Percentiles rank a stretch among this genome's conserved stretches.
phyloP scores from a whole-genome alignment of 2,888 invertebrate genomes.

The Andrena minutula region DNA sequence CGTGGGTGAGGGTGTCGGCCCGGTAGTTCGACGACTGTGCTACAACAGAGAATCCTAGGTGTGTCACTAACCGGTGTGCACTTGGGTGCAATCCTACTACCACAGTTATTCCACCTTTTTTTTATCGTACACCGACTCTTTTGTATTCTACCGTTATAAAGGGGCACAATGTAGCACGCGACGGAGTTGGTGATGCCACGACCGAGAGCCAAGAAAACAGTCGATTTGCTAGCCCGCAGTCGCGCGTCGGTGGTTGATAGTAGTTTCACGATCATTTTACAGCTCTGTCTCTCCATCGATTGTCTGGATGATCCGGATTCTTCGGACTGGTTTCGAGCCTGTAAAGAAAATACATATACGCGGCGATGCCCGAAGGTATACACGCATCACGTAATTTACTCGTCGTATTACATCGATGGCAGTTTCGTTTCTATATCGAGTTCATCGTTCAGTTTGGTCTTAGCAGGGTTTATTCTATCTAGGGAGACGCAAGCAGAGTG shows the following conservation, averaged over 20 bases:
- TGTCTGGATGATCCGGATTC: constrained; percentile 26
- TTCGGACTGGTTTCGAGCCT: constrained; percentile 23
- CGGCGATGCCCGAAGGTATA: not conserved
- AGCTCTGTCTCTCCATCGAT: constrained; percentile 8
- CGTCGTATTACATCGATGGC: constrained; percentile 4
- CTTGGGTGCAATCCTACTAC: constrained; percentile 41
- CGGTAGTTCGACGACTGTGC: constrained; percentile 65
- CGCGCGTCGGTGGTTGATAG: not conserved
- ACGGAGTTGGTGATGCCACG: constrained; percentile 17
- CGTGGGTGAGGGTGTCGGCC: constrained; percentile 66
- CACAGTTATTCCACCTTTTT: constrained; percentile 30
- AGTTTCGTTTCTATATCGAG: not conserved
- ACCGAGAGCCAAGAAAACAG: constrained; percentile 15
- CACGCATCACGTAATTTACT: not conserved
- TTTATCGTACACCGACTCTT: constrained; percentile 30
- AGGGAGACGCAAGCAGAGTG: no score
- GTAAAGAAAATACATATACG: not conserved
- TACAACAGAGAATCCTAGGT: constrained; percentile 68
- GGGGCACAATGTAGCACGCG: constrained; percentile 32
- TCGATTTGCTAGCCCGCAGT: not conserved
- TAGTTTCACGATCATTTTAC: constrained; percentile 16
- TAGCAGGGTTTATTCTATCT: no score
- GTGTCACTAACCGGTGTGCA: constrained; percentile 66
- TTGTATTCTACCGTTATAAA: constrained; percentile 41
- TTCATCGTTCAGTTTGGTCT: not conserved